phyloP scores from a whole-genome alignment of 2,797 vertebrate species.

The Chelon labrosus region DNA sequence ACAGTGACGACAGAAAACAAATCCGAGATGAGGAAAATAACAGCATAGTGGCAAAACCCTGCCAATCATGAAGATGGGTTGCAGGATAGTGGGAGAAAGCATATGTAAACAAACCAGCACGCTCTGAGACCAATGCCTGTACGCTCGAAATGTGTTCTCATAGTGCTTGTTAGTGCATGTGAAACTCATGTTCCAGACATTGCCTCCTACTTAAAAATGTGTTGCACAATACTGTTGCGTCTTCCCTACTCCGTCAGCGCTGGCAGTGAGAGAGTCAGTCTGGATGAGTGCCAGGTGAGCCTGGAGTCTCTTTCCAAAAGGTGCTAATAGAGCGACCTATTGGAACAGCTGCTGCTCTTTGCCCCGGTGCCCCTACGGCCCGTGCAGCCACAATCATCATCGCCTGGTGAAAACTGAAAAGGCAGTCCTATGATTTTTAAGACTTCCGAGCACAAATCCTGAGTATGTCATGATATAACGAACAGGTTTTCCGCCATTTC shows the following conservation, averaged over 20 bases:
- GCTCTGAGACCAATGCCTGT: constrained; percentile 30
- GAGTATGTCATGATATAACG: constrained; percentile 15
- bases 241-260: constrained; percentile 44
- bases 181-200: constrained; percentile 45
- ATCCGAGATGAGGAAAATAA: constrained; percentile 46
- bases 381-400: constrained; percentile 27
- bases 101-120: constrained; percentile 55
- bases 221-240: constrained; percentile 54
- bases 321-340: constrained; percentile 78
- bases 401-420: constrained; percentile 19
- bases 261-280: constrained; percentile 43
- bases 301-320: constrained; percentile 69
- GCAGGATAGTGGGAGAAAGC: constrained; percentile 45
- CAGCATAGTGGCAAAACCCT: constrained; percentile 45
- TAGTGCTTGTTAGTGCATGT: constrained; percentile 55
- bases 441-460: constrained; percentile 21
- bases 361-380: constrained; percentile 40
- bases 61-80: constrained; percentile 43
- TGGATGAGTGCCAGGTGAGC: constrained; percentile 64
- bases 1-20: constrained; percentile 45
- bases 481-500: constrained; percentile 9
- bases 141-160: constrained; percentile 31
- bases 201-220: constrained; percentile 62
- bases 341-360: constrained; percentile 82
- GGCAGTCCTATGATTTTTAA: constrained; percentile 7